Base-by-base conservation (phyloP, 2,888 invertebrate species). In the Macrosoma leucophasiata region DNA sequence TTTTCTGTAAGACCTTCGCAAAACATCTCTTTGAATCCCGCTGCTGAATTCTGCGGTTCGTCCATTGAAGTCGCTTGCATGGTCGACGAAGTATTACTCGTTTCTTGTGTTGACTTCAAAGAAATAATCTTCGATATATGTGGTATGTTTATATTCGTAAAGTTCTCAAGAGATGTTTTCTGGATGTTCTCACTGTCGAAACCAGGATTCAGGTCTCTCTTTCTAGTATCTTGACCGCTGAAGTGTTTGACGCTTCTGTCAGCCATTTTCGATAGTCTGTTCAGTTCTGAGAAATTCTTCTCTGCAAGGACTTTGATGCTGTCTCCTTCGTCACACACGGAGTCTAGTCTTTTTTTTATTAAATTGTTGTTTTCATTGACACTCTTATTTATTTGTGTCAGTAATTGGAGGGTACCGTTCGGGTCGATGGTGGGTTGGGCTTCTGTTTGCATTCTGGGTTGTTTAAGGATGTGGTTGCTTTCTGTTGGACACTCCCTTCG, bases 341-440 rank as follows among this genome's bases (percentile, higher is more conserved):
- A 49, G 29, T 84, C 84, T 8, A 84, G 39, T 38, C 72, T 63
- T 48, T 62, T 70, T 39, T 84, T 84, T 13, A 85, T 85, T 0
- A 79, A 55, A 36, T 81, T 81, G 45, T 85, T 82, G 43, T 82
- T 85, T 35, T 79, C 73, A 27, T 61, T 75, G 5, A 85, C 84
- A 15, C 54, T 67, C 39, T 75, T 76, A 33, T 81, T 79, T 13
- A 84, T 84, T 58, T 78, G 75, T 0, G 72, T 75, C 24, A 85
- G 50, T n/a, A 79, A 55, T 46, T 70, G 64, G 10, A 85, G 59
- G 25, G 82, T 79, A 15, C 60, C 65, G 33, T 63, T 67, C 1
- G 66, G 59, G 14, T 76, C 67, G 27, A 82, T 58, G n/a, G n/a
- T n/a, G n/a, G n/a, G n/a, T 7, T 61, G 58, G 5, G 55, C 29